Conservation (phyloP, 1,140 invertebrate genomes). For the Acyrthosiphon pisum region DNA sequence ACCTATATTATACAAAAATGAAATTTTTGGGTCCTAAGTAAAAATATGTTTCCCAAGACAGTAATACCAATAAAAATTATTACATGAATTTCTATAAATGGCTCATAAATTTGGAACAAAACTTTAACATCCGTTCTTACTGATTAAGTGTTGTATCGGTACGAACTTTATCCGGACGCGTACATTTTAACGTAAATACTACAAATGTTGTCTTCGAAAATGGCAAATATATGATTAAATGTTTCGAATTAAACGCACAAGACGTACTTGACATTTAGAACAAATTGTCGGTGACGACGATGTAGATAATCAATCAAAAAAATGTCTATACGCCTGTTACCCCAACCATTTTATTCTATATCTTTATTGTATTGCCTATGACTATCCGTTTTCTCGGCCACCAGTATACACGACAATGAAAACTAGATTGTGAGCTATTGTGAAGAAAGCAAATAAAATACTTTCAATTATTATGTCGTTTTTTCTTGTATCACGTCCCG, state of each 20-base stretch:
- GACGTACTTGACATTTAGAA: conserved; percentile 57
- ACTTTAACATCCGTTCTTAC: background rate
- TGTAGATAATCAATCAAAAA: conserved; percentile 48
- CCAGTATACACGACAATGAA: conserved; percentile 38
- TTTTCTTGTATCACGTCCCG: conserved; percentile 52
- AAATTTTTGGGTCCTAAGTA: background rate
- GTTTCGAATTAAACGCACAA: conserved; percentile 5
- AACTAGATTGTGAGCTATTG: conserved; percentile 55
- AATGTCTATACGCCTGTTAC: background rate
- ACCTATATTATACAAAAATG: background rate
- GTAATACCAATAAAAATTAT: background rate
- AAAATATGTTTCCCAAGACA: background rate
- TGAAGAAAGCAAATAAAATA: conserved; percentile 54
- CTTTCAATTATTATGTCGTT: conserved; percentile 57
- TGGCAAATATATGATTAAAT: background rate
- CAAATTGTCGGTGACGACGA: background rate
- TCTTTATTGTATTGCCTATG: background rate
- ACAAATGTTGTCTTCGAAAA: background rate
- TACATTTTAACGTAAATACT: background rate
- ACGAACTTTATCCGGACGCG: background rate
- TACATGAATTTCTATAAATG: background rate
- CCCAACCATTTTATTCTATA: background rate
- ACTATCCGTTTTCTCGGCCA: conserved; percentile 25
- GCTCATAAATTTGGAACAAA: background rate
- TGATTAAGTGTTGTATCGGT: background rate